phyloP scores from a whole-genome alignment of 2,797 vertebrate species.

The Rhinella marina region DNA sequence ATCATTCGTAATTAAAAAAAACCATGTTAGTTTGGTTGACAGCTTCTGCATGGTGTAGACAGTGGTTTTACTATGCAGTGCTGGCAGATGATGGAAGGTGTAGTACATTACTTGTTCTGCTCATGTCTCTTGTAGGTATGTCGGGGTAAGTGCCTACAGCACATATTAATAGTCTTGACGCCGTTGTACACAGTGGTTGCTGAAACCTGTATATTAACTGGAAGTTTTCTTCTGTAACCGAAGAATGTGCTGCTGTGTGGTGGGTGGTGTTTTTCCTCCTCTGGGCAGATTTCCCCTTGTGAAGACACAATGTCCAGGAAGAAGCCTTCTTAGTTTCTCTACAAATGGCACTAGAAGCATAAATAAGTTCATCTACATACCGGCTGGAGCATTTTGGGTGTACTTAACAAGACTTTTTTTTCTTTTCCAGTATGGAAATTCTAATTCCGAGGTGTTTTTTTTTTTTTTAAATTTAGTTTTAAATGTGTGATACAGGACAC shows the following conservation, averaged over 20 bases:
- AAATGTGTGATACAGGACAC: constrained; percentile 41
- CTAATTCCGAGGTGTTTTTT: background rate
- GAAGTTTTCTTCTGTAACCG: background rate
- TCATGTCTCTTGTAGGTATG: background rate
- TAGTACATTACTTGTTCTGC: background rate
- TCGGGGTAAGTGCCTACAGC: constrained; percentile 14
- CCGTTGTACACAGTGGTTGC: background rate
- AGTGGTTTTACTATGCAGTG: background rate
- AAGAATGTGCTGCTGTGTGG: constrained; percentile 8
- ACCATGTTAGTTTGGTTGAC: constrained; percentile 1
- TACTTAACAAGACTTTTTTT: constrained; percentile 13
- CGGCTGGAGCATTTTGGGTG: constrained; percentile 40
- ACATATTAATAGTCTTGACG: background rate
- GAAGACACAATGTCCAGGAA: background rate
- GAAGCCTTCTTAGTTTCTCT: background rate
- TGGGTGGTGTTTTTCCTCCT: background rate
- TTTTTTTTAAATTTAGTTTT: constrained; percentile 31
- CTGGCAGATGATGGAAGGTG: background rate
- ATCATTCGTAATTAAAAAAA: background rate
- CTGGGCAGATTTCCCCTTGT: background rate
- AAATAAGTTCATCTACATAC: constrained; percentile 10
- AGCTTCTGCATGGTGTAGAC: background rate
- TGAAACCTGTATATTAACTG: background rate
- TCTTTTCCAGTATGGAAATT: constrained; percentile 30
- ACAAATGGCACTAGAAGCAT: background rate